A percentile compares a stretch with the other conserved stretches of the same genome.
These are phyloP conservation scores for Pecten maximus DNA, from an alignment of 2,888 invertebrate species.

Conservation along the genomic window DNA sequence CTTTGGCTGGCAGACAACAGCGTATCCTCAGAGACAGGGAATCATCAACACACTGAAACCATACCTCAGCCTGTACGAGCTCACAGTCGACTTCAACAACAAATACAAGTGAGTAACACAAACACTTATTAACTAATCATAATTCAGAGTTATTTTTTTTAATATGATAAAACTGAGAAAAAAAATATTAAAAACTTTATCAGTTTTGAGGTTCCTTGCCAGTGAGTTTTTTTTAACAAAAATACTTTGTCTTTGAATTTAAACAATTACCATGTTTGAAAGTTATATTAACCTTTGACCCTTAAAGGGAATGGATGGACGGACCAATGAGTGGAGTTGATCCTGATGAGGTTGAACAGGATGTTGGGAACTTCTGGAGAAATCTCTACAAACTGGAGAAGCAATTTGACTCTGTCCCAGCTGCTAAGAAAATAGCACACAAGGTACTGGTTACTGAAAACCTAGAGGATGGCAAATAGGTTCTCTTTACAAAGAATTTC, in stretches of 20 bases:
- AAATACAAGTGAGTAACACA: constrained; percentile 87
- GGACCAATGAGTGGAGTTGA: constrained; percentile 91
- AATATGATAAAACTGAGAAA: no score
- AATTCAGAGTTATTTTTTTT: no score
- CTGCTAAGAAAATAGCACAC: constrained; percentile 88
- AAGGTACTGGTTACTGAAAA: constrained; percentile 82
- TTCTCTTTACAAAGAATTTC: neutral
- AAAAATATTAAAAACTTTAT: no score
- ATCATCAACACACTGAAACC: constrained; percentile 90
- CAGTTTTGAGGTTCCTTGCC: no score
- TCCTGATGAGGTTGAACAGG: constrained; percentile 93
- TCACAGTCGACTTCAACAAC: constrained; percentile 92
- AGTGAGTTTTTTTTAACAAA: no score
- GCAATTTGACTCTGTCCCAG: constrained; percentile 90
- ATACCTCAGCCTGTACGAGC: constrained; percentile 93
- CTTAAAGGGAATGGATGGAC: constrained; percentile 89
- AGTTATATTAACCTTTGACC: neutral
- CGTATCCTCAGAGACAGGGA: constrained; percentile 92
- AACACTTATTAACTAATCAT: no score
- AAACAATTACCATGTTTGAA: neutral
- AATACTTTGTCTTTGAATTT: no score
- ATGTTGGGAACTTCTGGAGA: constrained; percentile 88
- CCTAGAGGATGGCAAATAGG: neutral
- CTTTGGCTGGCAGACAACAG: constrained; percentile 93
- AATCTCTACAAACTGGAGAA: constrained; percentile 94